Evolutionary conservation across 2,888 invertebrate species (phyloP).

Genomic region (Cantharis rustica): DNA sequence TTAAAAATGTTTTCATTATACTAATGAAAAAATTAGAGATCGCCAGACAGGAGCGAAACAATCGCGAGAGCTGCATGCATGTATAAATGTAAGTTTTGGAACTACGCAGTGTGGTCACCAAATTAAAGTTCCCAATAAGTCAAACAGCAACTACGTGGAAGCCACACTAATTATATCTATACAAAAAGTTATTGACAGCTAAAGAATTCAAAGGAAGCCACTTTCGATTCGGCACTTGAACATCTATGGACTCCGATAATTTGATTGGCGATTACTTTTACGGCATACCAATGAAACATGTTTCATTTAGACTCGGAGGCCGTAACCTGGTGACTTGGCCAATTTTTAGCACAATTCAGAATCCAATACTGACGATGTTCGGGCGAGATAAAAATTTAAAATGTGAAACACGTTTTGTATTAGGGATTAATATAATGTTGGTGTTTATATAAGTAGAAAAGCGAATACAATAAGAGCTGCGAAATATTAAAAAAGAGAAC

Average conservation of each 20-base stretch:
- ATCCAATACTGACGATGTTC: background rate
- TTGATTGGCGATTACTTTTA: background rate
- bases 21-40: background rate
- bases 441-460: constrained; percentile 16
- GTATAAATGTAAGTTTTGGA: too few species aligned
- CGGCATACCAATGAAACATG: background rate
- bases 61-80: too few species aligned
- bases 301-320: background rate
- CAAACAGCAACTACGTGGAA: background rate
- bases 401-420: background rate
- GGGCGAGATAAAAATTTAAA: background rate
- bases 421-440: constrained; percentile 18
- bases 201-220: background rate
- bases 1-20: background rate
- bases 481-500: constrained; percentile 25
- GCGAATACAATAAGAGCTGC: constrained; percentile 25
- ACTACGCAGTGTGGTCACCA: too few species aligned
- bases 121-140: too few species aligned
- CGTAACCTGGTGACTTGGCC: background rate
- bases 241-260: background rate
- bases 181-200: background rate
- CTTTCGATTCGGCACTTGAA: too few species aligned
- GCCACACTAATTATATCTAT: background rate
- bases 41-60: background rate
- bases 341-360: background rate